Percentiles rank a stretch among this genome's conserved stretches.
phyloP scores from a whole-genome alignment of 2,797 vertebrate genomes.

The Varecia variegata region DNA sequence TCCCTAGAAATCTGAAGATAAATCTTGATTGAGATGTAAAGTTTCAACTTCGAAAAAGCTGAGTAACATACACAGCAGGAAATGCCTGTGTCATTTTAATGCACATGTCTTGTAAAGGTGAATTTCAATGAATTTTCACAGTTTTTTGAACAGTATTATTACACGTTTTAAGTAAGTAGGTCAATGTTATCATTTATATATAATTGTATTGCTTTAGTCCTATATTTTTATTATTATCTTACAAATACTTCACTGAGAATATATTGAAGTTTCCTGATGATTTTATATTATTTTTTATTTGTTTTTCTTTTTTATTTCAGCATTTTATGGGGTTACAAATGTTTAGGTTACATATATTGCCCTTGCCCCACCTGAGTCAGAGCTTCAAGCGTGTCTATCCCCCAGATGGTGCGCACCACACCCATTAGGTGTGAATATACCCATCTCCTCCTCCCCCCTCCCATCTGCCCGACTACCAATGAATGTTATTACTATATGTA shows the following conservation, averaged over 20 bases:
- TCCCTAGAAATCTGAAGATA: constrained; percentile 35
- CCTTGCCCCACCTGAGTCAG: no score
- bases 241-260: constrained; percentile 9
- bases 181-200: constrained; percentile 52
- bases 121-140: constrained; percentile 57
- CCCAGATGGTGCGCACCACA: no score
- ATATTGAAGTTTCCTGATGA: background rate
- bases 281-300: constrained; percentile 35
- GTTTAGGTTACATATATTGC: no score
- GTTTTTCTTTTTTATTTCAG: background rate
- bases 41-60: constrained; percentile 35
- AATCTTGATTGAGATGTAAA: constrained; percentile 56
- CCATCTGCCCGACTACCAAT: no score
- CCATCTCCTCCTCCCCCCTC: no score
- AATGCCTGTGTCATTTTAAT: constrained; percentile 54
- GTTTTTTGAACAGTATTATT: constrained; percentile 45
- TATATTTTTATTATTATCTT: constrained; percentile 57
- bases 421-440: no score
- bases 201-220: constrained; percentile 37
- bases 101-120: constrained; percentile 58
- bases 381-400: no score
- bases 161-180: constrained; percentile 54
- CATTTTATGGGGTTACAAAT: no score
- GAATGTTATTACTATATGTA: no score
- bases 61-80: constrained; percentile 54